phyloP scores from a whole-genome alignment of 2,113 vertebrate genomes.

The Talpa occidentalis region DNA sequence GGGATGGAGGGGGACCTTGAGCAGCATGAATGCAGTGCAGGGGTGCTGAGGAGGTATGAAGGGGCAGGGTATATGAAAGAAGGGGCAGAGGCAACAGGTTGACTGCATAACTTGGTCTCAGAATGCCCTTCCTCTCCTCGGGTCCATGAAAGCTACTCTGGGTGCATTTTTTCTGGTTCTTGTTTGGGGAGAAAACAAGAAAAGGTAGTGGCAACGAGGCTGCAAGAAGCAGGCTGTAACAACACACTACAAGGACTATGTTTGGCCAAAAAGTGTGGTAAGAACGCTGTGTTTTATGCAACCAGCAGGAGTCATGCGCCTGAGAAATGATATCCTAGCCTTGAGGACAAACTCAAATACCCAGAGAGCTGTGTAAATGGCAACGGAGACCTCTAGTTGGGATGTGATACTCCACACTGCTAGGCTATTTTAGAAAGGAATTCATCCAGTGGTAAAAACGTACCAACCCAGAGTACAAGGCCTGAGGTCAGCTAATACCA shows the following conservation, averaged over 20 bases:
- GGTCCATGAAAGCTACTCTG: not conserved
- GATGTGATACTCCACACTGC: too few relatives aligned
- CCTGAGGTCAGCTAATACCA: not conserved
- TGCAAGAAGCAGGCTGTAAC: not conserved
- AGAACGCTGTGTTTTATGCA: not conserved
- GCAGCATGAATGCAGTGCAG: not conserved
- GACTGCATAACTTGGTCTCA: not conserved
- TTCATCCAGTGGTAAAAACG: not conserved
- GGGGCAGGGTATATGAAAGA: not conserved
- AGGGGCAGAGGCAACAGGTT: not conserved
- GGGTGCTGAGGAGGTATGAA: not conserved
- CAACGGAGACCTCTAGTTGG: not conserved
- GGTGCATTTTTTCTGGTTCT: not conserved
- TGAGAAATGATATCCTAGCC: not conserved
- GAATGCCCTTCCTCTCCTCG: not conserved
- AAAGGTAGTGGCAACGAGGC: not conserved
- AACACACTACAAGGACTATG: not conserved
- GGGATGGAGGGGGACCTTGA: not conserved
- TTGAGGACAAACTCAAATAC: not conserved
- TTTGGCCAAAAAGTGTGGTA: not conserved
- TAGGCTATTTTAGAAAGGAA: not conserved
- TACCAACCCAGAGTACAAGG: not conserved
- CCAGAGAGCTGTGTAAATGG: not conserved
- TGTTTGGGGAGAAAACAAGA: not conserved
- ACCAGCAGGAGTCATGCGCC: not conserved